Evolutionary conservation across 2,113 vertebrate species (phyloP), one percentile per base, ranked within the genome.

Genomic region (Brachirus orientalis): DNA sequence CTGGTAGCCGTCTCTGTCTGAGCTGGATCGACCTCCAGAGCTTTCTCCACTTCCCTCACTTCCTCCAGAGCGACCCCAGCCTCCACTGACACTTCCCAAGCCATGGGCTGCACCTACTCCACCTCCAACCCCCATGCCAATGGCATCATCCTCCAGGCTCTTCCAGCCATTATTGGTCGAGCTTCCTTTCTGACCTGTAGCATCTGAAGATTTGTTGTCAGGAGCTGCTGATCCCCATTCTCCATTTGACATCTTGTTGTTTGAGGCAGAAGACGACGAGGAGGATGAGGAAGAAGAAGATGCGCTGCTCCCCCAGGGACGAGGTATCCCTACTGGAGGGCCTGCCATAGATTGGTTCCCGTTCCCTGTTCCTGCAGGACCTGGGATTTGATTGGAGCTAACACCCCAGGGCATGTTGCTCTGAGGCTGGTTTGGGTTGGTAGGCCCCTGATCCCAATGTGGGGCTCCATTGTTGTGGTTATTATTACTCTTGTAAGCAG

Each of bases 171-270:
- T 96, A 88, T 82, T 89, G 74, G 84, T 44, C 46, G 95, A 92
- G 89, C 94, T 95, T 92, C 94, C 96, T 92, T 95, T 95, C 65
- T 85, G 88, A 68, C 89, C 92, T 3, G 81, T 62, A 13, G 91
- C 76, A 46, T 96, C 95, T 60, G 74, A 92, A 92, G 47, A 62
- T 75, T 85, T 95, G 87, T 92, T 87, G 46, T 68, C 66, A 55
- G 95, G 93, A 91, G 95, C 89, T 92, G 93, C 88, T 47, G 94
- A 91, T 84, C 86, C 94, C 97, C 97, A 99, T 4, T 97, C 96
- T 43, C 95, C 93, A 9, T 94, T 94, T 36, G 94, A 83, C 70
- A 93, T 56, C 75, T 88, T 93, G 84, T 92, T 84, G 91, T 84
- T 95, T 40, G 91, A 91, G 51, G 90, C 75, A n/a, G 90, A 85